phyloP scores from a whole-genome alignment of 2,888 invertebrate genomes.

The Nomada ruficornis region DNA sequence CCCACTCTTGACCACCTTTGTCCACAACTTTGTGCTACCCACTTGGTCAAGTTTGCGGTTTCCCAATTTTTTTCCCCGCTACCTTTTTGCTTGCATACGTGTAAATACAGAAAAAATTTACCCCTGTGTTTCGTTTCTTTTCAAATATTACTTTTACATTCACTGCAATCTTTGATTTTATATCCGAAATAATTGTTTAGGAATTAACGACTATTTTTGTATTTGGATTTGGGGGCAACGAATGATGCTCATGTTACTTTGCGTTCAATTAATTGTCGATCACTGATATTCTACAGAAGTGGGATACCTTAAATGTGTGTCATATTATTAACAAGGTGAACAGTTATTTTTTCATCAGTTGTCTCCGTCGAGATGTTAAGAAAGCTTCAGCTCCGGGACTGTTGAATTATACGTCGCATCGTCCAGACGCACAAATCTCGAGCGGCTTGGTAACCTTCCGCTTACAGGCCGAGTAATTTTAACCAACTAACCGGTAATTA shows the following conservation, averaged over 20 bases:
- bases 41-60: conserved; percentile 73
- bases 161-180: too few species aligned
- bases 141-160: background rate
- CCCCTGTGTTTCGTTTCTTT: too few species aligned
- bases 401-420: conserved; percentile 77
- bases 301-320: conserved; percentile 5
- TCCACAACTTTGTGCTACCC: conserved; percentile 71
- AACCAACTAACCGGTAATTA: conserved; percentile 78
- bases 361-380: conserved; percentile 40
- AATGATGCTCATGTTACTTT: background rate
- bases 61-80: conserved; percentile 26
- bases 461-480: conserved; percentile 73
- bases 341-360: conserved; percentile 41
- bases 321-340: conserved; percentile 38
- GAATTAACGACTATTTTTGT: too few species aligned
- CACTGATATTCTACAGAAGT: background rate
- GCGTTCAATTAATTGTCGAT: background rate
- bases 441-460: conserved; percentile 54
- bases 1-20: conserved; percentile 71
- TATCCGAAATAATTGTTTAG: too few species aligned
- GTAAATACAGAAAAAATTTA: background rate
- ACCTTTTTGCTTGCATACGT: background rate
- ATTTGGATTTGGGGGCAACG: too few species aligned
- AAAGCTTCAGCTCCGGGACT: conserved; percentile 48
- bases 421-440: conserved; percentile 79